Base-by-base conservation (phyloP, 2,113 vertebrate genomes). In the Colius striatus region DNA sequence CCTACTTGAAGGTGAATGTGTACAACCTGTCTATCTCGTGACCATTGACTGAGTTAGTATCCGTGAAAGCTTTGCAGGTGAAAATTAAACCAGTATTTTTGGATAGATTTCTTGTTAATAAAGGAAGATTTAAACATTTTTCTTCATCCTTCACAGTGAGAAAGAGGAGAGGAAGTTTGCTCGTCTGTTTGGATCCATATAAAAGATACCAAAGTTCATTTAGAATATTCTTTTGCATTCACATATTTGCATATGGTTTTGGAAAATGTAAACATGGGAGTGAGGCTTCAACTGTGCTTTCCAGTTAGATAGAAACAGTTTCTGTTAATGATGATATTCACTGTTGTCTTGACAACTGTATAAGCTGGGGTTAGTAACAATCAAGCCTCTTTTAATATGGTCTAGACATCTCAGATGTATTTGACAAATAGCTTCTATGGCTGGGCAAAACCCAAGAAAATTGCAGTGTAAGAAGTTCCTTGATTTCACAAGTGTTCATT, bases 341-440 rank as follows among this genome's bases (percentile, higher is more conserved):
- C 72, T 88, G 90, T 96, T 96, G 92, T 95, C 93, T 96, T 95
- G 93, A 93, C 92, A 95, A 88, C 92, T 72, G 67, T 89, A 55
- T 91, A 93, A 91, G 57, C 68, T 86, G 83, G 61, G 73, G 53
- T 91, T 96, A 88, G 79, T 88, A 94, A 93, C 91, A 94, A 94
- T 96, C 88, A 97, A 50, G 32, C 75, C 90, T 76, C 87, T 90
- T 91, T 92, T 92, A 92, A 65, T 87, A 63, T 61, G 17, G 83
- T 96, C 85, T 95, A 96, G 94, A 90, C 76, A 41, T 89, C 38
- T 96, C 65, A 77, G 61, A 92, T 89, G 53, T 74, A 61, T 92
- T 77, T 93, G 57, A 72, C 50, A 94, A 93, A 84, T 68, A 77
- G 53, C 63, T 91, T 92, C 53, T 84, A 61, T 75, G 77, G 58